Evolutionary conservation across 2,888 invertebrate species (phyloP), one percentile per base, ranked within the genome.

Genomic region (Papilio protenor): DNA sequence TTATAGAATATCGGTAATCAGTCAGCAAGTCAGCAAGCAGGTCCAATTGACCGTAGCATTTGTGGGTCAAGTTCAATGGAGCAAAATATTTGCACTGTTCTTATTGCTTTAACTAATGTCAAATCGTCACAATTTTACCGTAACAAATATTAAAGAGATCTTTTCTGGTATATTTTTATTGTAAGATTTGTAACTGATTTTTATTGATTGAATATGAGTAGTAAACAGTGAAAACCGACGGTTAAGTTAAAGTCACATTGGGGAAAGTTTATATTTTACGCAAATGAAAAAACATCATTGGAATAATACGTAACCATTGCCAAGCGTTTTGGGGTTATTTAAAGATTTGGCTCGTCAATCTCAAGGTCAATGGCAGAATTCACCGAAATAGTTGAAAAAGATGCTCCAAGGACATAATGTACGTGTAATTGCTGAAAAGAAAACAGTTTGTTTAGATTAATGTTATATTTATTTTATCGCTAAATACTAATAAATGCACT

Each of bases 341-440:
- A n/a, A 74, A 74, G 74, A 74, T 64, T 74, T 74, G 64, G 49
- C 74, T 49, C 18, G 49, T 64, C 14, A n/a, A 71, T 27, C 18
- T 23, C 71, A 71, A 52, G 71, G 71, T 71, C 52, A 49, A 27
- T 71, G 27, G 16, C 71, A 52, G 23, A 64, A 64, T 33, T 40
- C 64, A 40, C 33, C 8, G 33, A 40, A 64, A 64, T 64, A 61
- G 40, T 64, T 64, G 64, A 40, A 64, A 64, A 64, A 64, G 40
- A 40, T 18, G 33, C 64, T 64, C n/a, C 40, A 10, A 64, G 33
- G 64, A 61, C 23, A 27, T n/a, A n/a, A n/a, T n/a, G n/a, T n/a
- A 27, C 27, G 16, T 0, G 33, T 1, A 16, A 61, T n/a, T 16
- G 5, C 8, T 33, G 33, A 27, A 61, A 61, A 23, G 10, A 59